These are phyloP conservation scores for Stomatorhinus ivindoensis DNA, from an alignment of 2,113 vertebrate species.

Conservation along the genomic window DNA sequence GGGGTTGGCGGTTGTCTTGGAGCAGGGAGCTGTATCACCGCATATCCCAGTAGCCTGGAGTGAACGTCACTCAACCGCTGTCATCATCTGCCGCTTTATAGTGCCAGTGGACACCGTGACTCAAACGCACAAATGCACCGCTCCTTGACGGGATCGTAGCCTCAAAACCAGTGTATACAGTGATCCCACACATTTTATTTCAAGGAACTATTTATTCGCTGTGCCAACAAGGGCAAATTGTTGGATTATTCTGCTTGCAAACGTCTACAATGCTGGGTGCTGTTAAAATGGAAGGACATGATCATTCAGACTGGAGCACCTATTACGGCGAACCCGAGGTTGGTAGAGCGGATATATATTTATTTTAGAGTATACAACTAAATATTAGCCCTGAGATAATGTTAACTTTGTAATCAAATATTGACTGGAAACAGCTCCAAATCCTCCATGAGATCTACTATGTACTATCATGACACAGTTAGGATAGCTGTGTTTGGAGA, in stretches of 20 bases:
- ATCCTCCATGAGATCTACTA: slow-evolving; percentile 56
- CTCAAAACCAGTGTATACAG: slow-evolving; percentile 10
- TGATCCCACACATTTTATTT: neutral
- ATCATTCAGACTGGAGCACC: slow-evolving; percentile 75
- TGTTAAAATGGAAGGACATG: slow-evolving; percentile 84
- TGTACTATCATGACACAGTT: slow-evolving; percentile 63
- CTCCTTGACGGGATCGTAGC: slow-evolving; percentile 22
- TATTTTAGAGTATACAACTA: slow-evolving; percentile 55
- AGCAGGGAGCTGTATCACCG: slow-evolving; percentile 60
- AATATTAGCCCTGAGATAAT: slow-evolving; percentile 68
- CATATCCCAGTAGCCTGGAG: slow-evolving; percentile 32
- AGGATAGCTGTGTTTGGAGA: slow-evolving; percentile 50
- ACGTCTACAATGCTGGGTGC: slow-evolving; percentile 77
- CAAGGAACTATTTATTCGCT: slow-evolving; percentile 32
- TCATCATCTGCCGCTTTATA: slow-evolving; percentile 45
- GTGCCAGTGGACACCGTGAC: slow-evolving; percentile 52
- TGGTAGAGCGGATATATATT: slow-evolving; percentile 41
- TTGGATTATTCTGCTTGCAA: slow-evolving; percentile 50
- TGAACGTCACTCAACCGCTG: slow-evolving; percentile 62
- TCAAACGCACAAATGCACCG: slow-evolving; percentile 50
- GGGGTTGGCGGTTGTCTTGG: slow-evolving; percentile 64
- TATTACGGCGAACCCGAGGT: slow-evolving; percentile 79
- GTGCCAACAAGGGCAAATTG: slow-evolving; percentile 19
- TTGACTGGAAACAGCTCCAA: slow-evolving; percentile 67
- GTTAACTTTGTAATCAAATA: slow-evolving; percentile 72